A percentile compares a stretch with the other conserved stretches of the same genome.
Evolutionary conservation across 2,888 invertebrate genomes (phyloP).

Genomic region (Syritta pipiens): DNA sequence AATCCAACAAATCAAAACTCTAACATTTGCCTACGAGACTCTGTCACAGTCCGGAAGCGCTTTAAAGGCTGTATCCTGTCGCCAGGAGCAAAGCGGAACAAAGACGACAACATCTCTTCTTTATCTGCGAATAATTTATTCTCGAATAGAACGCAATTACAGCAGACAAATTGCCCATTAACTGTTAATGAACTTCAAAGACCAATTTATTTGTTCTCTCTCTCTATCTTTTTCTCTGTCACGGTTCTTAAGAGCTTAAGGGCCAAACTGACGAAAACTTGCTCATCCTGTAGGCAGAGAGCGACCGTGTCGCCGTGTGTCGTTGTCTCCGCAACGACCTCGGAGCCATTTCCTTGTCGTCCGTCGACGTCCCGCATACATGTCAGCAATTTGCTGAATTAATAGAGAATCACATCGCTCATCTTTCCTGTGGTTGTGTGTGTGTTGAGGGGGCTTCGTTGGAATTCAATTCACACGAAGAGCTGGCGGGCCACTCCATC

Average conservation of each 20-base stretch:
- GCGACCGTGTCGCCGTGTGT: too few relatives aligned
- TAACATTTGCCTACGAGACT: neutral
- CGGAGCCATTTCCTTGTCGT: constrained; percentile 6
- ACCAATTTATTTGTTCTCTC: constrained; percentile 33
- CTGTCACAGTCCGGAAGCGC: neutral
- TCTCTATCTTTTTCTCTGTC: neutral
- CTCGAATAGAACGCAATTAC: constrained; percentile 24
- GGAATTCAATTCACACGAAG: constrained; percentile 25
- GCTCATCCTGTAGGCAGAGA: too few relatives aligned
- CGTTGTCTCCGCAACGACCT: too few relatives aligned
- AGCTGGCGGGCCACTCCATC: neutral
- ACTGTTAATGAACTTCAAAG: constrained; percentile 42
- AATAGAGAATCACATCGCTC: constrained; percentile 17
- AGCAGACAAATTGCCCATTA: constrained; percentile 45
- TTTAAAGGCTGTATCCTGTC: neutral
- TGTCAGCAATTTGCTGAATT: constrained; percentile 16
- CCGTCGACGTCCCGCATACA: neutral
- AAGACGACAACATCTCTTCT: neutral
- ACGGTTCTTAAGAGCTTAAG: constrained; percentile 17
- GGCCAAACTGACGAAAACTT: too few relatives aligned
- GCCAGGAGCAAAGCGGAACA: neutral
- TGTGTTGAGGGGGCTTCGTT: neutral
- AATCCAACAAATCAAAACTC: neutral
- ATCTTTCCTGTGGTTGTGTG: neutral
- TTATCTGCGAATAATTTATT: constrained; percentile 11